These are phyloP conservation scores for Rhagonycha lutea DNA, from an alignment of 2,888 invertebrate genomes.

Conservation along the genomic window DNA sequence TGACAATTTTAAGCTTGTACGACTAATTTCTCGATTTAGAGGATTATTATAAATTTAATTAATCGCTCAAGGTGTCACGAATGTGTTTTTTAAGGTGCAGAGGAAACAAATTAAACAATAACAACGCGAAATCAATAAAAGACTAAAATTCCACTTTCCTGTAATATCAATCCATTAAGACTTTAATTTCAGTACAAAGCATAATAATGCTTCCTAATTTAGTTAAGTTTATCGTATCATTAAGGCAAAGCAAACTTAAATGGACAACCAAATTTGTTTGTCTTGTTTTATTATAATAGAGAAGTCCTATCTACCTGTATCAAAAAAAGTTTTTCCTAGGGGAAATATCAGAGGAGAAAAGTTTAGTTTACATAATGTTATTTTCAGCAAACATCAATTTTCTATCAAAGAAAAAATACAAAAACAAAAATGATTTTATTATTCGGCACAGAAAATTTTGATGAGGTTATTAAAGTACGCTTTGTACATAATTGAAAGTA, in stretches of 20 bases:
- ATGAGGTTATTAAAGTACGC: not conserved
- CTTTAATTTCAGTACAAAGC: not conserved
- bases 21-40: not conserved
- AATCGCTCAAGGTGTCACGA: not conserved
- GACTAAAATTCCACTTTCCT: not conserved
- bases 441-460: not conserved
- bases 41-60: not conserved
- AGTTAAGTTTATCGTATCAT: not conserved
- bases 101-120: not conserved
- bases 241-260: not conserved
- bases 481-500: not conserved
- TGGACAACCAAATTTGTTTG: not conserved
- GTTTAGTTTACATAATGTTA: constrained; percentile 21
- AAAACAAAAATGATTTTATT: not conserved
- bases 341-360: constrained; percentile 26
- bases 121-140: not conserved
- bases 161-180: not conserved
- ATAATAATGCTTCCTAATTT: not conserved
- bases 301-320: constrained; percentile 8
- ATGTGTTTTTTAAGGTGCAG: not conserved
- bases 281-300: constrained; percentile 13
- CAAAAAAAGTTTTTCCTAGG: constrained; percentile 16
- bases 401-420: not conserved
- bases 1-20: not conserved
- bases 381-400: not conserved